Evolutionary conservation across 2,888 invertebrate genomes (phyloP), one percentile per base, ranked within the genome.

Genomic region (Luperina testacea): DNA sequence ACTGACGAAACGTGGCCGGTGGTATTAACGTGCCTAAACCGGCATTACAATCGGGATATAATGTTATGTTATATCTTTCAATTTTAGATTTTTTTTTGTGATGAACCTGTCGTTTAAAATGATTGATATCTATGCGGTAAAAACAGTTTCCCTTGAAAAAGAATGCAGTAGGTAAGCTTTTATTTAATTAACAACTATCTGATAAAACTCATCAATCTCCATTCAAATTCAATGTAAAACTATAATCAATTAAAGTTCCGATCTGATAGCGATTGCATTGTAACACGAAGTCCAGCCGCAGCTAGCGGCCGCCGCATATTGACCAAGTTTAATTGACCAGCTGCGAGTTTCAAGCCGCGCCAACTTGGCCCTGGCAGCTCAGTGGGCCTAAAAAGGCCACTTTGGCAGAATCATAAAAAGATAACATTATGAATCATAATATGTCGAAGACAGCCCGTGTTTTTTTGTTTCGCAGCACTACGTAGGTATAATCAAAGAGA

Each of bases 301-400:
- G 72, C 57, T 57, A 68, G 65, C 57, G 20, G 75, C 61, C 63
- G 75, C 75, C 80, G 79, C 77, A 77, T 87, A 80, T 87, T 85
- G 80, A 77, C 79, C 7, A 89, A 89, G 87, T 91, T 91, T 85
- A 90, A 90, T 90, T 88, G 85, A 85, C 87, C 88, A 86, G 88
- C 88, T 87, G 89, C 67, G 84, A 87, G 88, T 86, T 85, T 70
- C 63, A 65, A 74, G 63, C 74, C 78, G 74, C 72, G 69, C 77
- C 71, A 83, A 85, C 82, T 71, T 86, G 81, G 85, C 89, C 87
- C 78, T 9, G 13, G 67, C 53, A 51, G 81, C 81, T 74, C 65
- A 59, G 32, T 0, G 32, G 32, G 32, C 32, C 32, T 32, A 32
- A 32, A 32, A 32, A 32, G 32, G 32, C 32, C 32, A 32, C 32